These are phyloP conservation scores for Spizaetus ornatus DNA, from an alignment of 2,113 vertebrate genomes.

Conservation along the genomic window DNA sequence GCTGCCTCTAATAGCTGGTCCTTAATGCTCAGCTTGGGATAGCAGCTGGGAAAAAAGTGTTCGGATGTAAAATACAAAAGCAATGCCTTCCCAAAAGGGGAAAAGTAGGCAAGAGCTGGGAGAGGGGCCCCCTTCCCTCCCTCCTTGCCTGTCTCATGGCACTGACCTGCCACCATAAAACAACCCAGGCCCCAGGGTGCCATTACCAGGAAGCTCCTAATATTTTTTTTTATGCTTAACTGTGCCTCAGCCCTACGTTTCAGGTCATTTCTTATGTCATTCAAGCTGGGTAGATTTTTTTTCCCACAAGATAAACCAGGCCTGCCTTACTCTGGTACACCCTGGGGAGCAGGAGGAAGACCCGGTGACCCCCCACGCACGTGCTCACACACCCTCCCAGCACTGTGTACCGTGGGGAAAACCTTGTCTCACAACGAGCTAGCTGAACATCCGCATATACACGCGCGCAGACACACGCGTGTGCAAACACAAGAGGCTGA, in stretches of 20 bases:
- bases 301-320: not conserved
- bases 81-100: not conserved
- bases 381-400: not conserved
- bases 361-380: accelerated
- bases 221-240: not conserved
- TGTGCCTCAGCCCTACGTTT: not conserved
- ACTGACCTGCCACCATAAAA: not conserved
- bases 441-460: accelerated
- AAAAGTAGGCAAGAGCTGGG: not conserved
- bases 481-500: not conserved
- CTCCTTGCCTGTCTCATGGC: not conserved
- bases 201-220: not conserved
- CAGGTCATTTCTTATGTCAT: not conserved
- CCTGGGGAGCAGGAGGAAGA: not conserved
- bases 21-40: not conserved
- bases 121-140: not conserved
- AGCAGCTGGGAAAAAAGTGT: not conserved
- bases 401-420: accelerated
- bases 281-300: not conserved
- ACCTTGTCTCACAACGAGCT: not conserved
- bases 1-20: not conserved
- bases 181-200: not conserved
- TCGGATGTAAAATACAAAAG: not conserved
- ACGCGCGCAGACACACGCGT: accelerated
- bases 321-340: not conserved